Evolutionary conservation across 2,113 vertebrate genomes (phyloP), one percentile per base, ranked within the genome.

Genomic region (Bubo bubo): DNA sequence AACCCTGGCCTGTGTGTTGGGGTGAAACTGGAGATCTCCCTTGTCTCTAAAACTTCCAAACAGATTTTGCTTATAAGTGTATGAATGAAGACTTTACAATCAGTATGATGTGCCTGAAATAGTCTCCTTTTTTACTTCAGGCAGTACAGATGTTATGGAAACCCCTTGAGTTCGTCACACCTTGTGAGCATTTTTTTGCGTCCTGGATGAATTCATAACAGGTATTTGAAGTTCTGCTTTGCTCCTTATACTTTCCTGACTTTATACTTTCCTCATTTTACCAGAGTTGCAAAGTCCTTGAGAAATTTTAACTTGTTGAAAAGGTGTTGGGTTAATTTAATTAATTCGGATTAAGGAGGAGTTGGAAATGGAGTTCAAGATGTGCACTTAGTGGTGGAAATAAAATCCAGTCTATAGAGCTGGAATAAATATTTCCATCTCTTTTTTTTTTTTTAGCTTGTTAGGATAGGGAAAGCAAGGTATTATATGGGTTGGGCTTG

Each of bases 1-100:
- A 43, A 1, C 45, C 43, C 9, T 0, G 3, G 6, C 4, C 16
- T 13, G 26, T 2, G 2, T 2, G 18, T 23, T 4, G 32, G 35
- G 22, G 22, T 30, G 39, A n/a, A 47, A 34, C 24, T 12, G 20
- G 17, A 17, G 28, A 7, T 62, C 23, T 62, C 50, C 20, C 32
- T n/a, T 28, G n/a, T 8, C 68, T 62, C 14, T 15, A 9, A 64
- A 59, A 59, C 35, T 20, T 12, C 50, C 63, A 28, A 7, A 19
- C 5, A 47, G 35, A 10, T 81, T 63, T 59, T 75, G 34, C 26
- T 76, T 21, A 2, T 28, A 19, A 23, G 8, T 8, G 12, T 3
- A 32, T 8, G 37, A 76, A 50, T 1, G 3, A 45, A 63, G 20
- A 11, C 32, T 70, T 85, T 59, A 10, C 55, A 64, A 18, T 41